These are phyloP conservation scores for Mylabris sibirica DNA, from an alignment of 2,888 invertebrate species.

Conservation along the genomic window DNA sequence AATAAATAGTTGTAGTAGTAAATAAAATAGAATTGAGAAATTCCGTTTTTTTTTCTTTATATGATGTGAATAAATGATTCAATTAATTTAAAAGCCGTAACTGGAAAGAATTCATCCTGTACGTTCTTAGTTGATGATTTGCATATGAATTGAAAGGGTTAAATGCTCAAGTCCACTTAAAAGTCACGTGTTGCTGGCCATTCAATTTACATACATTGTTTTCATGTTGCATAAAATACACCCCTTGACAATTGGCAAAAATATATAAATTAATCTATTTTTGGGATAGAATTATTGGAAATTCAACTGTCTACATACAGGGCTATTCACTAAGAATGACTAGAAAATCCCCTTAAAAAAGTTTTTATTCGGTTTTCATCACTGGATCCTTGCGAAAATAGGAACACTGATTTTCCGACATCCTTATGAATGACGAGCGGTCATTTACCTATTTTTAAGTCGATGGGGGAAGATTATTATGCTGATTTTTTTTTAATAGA, in stretches of 20 bases:
- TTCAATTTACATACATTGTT: slow-evolving; percentile 30
- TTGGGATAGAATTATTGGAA: not conserved
- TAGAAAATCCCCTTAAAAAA: too few relatives aligned
- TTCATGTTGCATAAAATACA: slow-evolving; percentile 7
- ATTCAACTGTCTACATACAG: not conserved
- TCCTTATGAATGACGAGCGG: too few relatives aligned
- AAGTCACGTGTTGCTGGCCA: slow-evolving; percentile 35
- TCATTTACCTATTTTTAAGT: too few relatives aligned
- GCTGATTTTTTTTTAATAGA: too few relatives aligned
- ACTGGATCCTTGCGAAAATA: too few relatives aligned
- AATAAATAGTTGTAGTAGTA: slow-evolving; percentile 1
- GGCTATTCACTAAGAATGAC: too few relatives aligned
- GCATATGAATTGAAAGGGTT: slow-evolving; percentile 44
- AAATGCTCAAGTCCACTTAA: slow-evolving; percentile 33
- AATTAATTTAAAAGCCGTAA: slow-evolving; percentile 6
- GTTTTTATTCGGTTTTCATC: too few relatives aligned
- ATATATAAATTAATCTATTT: not conserved
- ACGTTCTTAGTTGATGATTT: slow-evolving; percentile 27
- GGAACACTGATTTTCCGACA: too few relatives aligned
- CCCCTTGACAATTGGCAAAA: not conserved
- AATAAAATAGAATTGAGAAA: not conserved
- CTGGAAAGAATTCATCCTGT: slow-evolving; percentile 4
- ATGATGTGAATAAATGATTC: not conserved
- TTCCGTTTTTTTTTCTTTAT: not conserved
- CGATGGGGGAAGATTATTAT: too few relatives aligned